These are phyloP conservation scores for Strigops habroptila DNA, from an alignment of 2,113 vertebrate species.

Conservation along the genomic window DNA sequence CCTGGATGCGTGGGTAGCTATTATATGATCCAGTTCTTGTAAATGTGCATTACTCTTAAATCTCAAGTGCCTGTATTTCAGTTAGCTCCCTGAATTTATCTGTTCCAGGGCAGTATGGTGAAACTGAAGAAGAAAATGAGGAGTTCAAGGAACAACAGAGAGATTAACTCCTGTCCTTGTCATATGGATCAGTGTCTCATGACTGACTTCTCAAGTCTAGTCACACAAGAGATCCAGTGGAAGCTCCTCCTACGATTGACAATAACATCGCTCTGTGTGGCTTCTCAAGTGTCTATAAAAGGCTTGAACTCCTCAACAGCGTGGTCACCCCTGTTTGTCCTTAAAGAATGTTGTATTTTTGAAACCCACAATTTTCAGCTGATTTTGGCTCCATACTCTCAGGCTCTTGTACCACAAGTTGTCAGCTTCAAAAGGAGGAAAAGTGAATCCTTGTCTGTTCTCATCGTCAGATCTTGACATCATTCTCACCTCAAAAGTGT, in stretches of 20 bases:
- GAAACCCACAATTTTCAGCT: background rate
- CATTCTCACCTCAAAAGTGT: background rate
- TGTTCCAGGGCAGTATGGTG: background rate
- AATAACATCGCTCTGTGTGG: fast-evolving
- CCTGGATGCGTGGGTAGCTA: background rate
- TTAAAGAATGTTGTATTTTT: background rate
- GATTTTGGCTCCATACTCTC: background rate
- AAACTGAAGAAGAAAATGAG: background rate
- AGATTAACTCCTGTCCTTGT: background rate
- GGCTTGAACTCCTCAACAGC: background rate
- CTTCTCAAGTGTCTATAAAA: background rate
- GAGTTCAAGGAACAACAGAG: background rate
- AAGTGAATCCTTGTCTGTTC: background rate
- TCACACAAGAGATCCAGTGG: background rate
- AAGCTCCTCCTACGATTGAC: background rate
- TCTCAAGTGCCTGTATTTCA: background rate
- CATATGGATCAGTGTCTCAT: background rate
- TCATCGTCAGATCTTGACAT: background rate
- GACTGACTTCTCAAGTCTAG: background rate
- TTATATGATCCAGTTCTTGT: constrained; percentile 9
- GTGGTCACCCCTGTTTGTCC: background rate
- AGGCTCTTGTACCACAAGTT: background rate
- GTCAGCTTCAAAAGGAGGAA: background rate
- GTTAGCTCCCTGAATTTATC: background rate
- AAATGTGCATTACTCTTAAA: background rate